Conservation (phyloP, 2,113 vertebrate genomes). For the Balaenoptera acutorostrata region DNA sequence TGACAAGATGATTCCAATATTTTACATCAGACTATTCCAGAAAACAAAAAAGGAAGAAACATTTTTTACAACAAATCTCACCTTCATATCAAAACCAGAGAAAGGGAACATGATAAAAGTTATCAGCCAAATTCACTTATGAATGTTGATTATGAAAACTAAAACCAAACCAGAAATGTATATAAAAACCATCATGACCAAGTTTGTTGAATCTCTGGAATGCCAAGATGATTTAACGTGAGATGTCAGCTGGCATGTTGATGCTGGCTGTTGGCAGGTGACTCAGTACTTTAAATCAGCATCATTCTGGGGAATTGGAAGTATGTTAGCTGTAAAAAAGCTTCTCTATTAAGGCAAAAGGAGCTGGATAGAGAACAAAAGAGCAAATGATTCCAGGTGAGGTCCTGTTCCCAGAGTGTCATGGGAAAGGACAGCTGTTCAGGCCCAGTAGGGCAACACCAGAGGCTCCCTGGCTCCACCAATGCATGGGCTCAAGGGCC, state of each 20-base stretch:
- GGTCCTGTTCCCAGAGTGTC: neutral
- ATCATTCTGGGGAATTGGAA: neutral
- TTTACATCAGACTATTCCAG: neutral
- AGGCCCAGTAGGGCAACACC: neutral
- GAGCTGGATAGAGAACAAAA: neutral
- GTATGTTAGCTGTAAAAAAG: neutral
- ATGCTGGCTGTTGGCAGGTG: neutral
- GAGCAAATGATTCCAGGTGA: neutral
- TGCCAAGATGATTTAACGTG: neutral
- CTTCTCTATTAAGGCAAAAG: neutral
- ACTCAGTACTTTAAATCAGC: neutral
- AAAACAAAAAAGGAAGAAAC: neutral
- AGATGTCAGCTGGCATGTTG: rapidly evolving
- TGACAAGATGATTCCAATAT: neutral
- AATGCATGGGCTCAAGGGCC: neutral
- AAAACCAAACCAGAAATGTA: neutral
- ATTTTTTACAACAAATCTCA: no score
- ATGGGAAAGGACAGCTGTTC: neutral
- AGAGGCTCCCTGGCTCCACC: neutral
- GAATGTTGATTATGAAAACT: neutral
- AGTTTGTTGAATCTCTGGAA: neutral
- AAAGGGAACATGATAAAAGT: no score
- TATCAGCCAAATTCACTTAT: neutral
- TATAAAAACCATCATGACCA: no score
- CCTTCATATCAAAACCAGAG: neutral